Percentiles rank a stretch among this genome's conserved stretches.
phyloP scores from a whole-genome alignment of 2,113 vertebrate genomes.

The Caracal caracal region DNA sequence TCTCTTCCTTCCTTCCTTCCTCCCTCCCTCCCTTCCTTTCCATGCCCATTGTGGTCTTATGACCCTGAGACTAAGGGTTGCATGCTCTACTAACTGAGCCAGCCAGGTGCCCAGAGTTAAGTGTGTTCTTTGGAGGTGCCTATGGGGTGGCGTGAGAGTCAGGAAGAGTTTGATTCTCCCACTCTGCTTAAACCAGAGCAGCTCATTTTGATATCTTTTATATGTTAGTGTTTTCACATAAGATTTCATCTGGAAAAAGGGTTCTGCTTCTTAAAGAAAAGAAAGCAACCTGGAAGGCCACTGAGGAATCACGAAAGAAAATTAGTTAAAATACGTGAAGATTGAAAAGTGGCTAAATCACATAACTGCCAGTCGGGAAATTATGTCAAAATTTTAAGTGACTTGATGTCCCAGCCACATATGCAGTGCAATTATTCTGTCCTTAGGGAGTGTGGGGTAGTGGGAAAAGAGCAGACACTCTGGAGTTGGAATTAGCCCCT shows the following conservation, averaged over 20 bases:
- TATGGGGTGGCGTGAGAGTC: not conserved
- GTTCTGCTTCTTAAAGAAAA: not conserved
- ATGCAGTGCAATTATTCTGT: not conserved
- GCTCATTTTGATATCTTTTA: not conserved
- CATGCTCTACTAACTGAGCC: not conserved
- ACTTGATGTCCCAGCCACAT: not conserved
- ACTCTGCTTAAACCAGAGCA: not conserved
- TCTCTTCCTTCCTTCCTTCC: too few relatives aligned
- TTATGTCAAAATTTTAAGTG: not conserved
- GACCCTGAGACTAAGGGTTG: not conserved
- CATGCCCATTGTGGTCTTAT: not conserved
- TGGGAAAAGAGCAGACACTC: not conserved
- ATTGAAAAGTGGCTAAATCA: constrained; percentile 32
- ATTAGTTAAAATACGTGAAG: constrained; percentile 2
- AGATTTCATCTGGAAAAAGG: constrained; percentile 32
- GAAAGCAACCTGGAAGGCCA: not conserved
- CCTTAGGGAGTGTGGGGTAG: not conserved
- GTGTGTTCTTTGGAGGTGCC: not conserved
- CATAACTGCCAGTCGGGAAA: not conserved
- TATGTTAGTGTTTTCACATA: constrained; percentile 36
- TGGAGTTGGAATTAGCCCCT: not conserved
- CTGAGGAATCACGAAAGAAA: constrained; percentile 30
- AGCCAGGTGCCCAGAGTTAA: not conserved
- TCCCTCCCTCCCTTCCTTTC: fast-evolving
- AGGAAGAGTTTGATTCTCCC: not conserved